Conservation (phyloP, 1,140 invertebrate species). For the Drosophila mayri region DNA sequence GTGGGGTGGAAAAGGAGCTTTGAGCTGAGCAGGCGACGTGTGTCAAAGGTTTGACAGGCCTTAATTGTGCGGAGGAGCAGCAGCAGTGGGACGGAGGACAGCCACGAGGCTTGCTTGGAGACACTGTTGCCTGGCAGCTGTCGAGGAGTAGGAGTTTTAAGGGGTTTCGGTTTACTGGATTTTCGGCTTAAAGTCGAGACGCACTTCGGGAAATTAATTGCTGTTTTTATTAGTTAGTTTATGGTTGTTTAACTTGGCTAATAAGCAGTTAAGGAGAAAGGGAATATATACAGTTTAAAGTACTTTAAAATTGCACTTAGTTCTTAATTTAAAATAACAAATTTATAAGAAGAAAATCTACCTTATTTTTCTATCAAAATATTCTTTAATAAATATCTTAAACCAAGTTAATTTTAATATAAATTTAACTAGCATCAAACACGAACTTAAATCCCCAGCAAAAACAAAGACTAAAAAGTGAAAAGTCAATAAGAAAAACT, state of each 20-base stretch:
- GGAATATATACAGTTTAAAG: not conserved
- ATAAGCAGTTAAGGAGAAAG: not conserved
- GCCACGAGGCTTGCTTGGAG: not conserved
- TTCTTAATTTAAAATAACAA: not conserved
- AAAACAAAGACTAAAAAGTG: not conserved
- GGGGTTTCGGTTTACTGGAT: conserved; percentile 8
- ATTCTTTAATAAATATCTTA: not conserved
- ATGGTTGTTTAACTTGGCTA: not conserved
- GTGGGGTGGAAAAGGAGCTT: conserved; percentile 11
- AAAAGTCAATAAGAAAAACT: conserved; percentile 3
- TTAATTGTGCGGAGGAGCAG: conserved; percentile 60
- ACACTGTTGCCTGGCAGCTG: conserved; percentile 6
- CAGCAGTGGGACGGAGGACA: not conserved
- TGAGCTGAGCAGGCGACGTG: conserved; percentile 54
- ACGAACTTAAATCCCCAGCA: not conserved
- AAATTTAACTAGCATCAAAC: not conserved
- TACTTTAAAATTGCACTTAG: not conserved
- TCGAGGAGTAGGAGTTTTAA: conserved; percentile 1
- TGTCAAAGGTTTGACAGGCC: conserved; percentile 83
- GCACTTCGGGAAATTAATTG: conserved; percentile 11
- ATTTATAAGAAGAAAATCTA: not conserved
- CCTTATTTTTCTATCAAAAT: not conserved
- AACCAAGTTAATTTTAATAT: not conserved
- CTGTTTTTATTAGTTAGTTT: conserved; percentile 9
- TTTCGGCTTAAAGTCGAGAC: conserved; percentile 17